These are phyloP conservation scores for Sitta carolinensis DNA, from an alignment of 2,797 vertebrate species.

Conservation along the genomic window DNA sequence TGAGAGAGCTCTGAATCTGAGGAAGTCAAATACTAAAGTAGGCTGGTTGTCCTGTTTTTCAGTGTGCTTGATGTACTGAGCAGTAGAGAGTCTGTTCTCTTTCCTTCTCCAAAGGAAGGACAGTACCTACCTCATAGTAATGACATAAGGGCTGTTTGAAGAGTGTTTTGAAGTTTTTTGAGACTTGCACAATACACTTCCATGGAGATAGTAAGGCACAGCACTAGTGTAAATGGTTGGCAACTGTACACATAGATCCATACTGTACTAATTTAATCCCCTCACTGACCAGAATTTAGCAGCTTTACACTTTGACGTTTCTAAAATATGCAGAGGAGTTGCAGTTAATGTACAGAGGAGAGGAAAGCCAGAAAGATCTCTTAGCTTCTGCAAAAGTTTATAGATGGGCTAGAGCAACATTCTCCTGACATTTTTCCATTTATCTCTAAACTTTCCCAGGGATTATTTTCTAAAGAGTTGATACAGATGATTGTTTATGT, in stretches of 20 bases:
- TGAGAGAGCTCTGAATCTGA: not conserved
- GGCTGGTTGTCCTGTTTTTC: not conserved
- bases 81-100: not conserved
- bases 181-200: not conserved
- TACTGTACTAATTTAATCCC: not conserved
- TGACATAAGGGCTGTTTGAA: constrained; percentile 23
- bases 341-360: not conserved
- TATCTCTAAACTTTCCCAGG: not conserved
- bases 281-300: not conserved
- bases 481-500: not conserved
- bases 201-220: not conserved
- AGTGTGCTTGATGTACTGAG: not conserved
- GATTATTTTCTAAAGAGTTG: not conserved
- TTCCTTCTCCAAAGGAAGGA: not conserved
- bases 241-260: not conserved
- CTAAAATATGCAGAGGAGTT: not conserved
- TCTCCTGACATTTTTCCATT: not conserved
- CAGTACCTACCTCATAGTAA: constrained; percentile 48
- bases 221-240: not conserved
- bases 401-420: not conserved
- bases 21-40: not conserved
- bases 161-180: not conserved
- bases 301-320: not conserved
- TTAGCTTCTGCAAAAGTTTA: not conserved
- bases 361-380: not conserved